These are phyloP conservation scores for Drosophila nigricruria DNA, from an alignment of 2,888 invertebrate genomes.

Conservation along the genomic window DNA sequence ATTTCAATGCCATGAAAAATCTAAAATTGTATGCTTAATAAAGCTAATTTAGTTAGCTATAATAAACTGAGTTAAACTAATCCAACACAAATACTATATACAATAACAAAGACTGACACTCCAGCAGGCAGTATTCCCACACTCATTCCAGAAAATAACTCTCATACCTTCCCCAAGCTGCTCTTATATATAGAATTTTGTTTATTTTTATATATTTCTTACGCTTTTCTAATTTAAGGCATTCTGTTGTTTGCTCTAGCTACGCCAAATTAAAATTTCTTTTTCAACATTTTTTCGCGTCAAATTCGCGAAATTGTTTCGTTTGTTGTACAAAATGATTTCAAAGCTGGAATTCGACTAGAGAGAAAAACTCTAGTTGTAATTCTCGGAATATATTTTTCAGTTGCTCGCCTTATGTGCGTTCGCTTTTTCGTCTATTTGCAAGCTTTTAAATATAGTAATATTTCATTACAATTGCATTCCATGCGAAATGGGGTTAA, in stretches of 20 bases:
- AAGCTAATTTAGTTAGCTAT: not conserved
- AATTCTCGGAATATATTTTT: conserved; percentile 3
- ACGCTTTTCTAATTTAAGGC: not conserved
- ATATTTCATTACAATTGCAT: conserved; percentile 48
- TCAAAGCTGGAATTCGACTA: conserved; percentile 24
- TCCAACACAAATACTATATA: not conserved
- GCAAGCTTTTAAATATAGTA: conserved; percentile 24
- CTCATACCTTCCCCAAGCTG: not conserved
- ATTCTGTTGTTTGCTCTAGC: not conserved
- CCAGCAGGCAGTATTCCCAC: too few species aligned
- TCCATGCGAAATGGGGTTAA: conserved; percentile 14
- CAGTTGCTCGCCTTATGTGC: not conserved
- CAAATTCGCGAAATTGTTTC: conserved; percentile 9
- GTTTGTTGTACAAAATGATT: conserved; percentile 5
- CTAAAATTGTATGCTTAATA: not conserved
- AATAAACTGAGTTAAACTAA: conserved; percentile 1
- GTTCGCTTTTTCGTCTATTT: not conserved
- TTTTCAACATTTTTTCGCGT: not conserved
- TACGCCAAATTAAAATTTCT: conserved; percentile 11
- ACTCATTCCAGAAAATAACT: not conserved
- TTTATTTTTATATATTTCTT: not conserved
- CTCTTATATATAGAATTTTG: not conserved
- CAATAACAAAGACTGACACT: not conserved
- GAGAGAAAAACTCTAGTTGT: conserved; percentile 10
- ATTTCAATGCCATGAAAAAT: not conserved